Percentiles rank a stretch among this genome's conserved stretches.
Conservation (phyloP, 1,140 invertebrate species). For the Conus ventricosus region DNA sequence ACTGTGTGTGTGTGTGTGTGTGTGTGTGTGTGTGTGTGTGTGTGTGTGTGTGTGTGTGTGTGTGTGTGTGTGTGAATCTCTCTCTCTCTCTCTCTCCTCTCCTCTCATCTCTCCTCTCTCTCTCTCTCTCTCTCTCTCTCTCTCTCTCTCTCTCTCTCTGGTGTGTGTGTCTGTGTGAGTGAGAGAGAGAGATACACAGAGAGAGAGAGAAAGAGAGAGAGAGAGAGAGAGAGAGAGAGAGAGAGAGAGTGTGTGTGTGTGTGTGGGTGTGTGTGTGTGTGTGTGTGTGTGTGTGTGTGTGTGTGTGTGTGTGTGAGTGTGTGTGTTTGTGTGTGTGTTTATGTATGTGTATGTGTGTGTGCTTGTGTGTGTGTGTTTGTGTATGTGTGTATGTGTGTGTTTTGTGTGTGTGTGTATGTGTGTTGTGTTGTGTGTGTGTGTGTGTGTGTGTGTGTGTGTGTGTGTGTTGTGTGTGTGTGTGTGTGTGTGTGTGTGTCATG, state of each 20-base stretch:
- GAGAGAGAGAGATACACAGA: not conserved
- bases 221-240: constrained; percentile 10
- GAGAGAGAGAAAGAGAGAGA: not conserved
- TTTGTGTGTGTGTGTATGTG: not conserved
- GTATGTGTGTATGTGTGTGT: constrained; percentile 1
- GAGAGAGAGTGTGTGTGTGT: not conserved
- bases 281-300: not conserved
- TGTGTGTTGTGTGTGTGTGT: constrained; percentile 9
- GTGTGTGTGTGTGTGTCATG: not conserved
- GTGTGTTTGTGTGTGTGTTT: not conserved
- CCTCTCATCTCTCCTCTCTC: too few species aligned
- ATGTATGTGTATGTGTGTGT: not conserved
- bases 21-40: too few species aligned
- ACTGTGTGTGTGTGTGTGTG: too few species aligned
- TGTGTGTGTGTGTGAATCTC: too few species aligned
- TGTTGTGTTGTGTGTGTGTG: not conserved
- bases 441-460: constrained; percentile 15
- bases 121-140: too few species aligned
- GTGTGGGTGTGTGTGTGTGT: not conserved
- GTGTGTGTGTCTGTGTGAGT: not conserved
- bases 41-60: too few species aligned
- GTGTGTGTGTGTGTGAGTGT: not conserved
- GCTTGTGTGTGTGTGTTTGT: not conserved
- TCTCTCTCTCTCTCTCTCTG: too few species aligned
- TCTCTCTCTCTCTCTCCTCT: too few species aligned